Conservation (phyloP, 2,888 invertebrate genomes). For the Frankliniella fusca region DNA sequence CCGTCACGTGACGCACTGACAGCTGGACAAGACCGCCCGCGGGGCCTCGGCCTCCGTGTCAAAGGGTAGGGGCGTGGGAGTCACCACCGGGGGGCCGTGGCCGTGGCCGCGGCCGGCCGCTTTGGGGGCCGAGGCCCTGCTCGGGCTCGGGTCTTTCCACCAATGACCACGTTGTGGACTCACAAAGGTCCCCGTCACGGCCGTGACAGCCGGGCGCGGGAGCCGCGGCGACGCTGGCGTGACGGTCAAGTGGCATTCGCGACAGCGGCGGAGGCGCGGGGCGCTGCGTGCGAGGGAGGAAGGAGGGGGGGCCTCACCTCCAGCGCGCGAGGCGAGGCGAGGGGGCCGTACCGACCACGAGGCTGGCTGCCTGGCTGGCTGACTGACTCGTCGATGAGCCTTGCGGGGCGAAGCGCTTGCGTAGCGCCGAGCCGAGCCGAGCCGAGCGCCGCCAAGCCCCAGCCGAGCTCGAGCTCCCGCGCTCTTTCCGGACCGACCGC, state of each 20-base stretch:
- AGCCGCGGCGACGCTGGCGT: not conserved
- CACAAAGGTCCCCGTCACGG: not conserved
- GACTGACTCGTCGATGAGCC: not conserved
- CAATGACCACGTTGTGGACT: not conserved
- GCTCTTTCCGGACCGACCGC: not conserved
- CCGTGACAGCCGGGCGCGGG: not conserved
- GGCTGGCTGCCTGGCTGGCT: not conserved
- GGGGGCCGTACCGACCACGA: not conserved
- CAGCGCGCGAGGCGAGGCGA: constrained; percentile 8
- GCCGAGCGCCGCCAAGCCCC: not conserved
- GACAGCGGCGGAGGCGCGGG: not conserved
- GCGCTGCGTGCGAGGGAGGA: not conserved
- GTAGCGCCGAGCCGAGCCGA: not conserved
- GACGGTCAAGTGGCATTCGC: not conserved
- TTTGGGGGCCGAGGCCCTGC: too few relatives aligned
- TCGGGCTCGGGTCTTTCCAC: too few relatives aligned
- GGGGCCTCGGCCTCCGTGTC: too few relatives aligned
- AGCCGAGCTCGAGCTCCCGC: too few relatives aligned
- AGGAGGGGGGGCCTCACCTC: not conserved
- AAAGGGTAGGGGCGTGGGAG: too few relatives aligned
- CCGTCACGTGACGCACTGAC: too few relatives aligned
- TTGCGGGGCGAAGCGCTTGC: too few relatives aligned
- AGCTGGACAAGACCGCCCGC: too few relatives aligned
- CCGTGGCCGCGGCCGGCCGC: too few relatives aligned
- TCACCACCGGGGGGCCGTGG: too few relatives aligned